Conservation (phyloP, 2,797 vertebrate genomes). For the Premnoplex brunnescens region DNA sequence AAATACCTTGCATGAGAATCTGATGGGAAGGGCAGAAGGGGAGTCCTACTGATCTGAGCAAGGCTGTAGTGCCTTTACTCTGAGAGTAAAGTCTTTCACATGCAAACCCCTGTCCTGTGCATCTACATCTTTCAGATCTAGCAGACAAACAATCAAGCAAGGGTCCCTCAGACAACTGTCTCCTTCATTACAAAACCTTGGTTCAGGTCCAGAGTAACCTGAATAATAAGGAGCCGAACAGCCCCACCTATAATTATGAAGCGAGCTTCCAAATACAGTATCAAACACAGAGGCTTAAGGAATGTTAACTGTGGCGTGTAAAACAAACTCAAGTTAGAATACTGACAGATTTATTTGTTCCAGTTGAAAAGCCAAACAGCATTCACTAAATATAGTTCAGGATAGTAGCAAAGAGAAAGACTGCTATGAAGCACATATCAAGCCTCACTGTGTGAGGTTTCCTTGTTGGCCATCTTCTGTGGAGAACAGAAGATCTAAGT, state of each 20-base stretch:
- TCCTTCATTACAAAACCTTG: background rate
- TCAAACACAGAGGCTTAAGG: background rate
- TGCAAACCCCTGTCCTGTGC: background rate
- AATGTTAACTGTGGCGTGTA: background rate
- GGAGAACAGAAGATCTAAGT: background rate
- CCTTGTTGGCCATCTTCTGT: background rate
- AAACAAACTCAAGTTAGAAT: background rate
- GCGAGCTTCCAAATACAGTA: background rate
- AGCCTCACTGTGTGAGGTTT: background rate
- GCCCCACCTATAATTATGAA: background rate
- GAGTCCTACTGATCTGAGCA: background rate
- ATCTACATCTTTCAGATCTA: background rate
- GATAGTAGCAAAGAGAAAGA: background rate
- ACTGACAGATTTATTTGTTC: background rate
- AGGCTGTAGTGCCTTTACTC: background rate
- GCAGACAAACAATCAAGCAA: background rate
- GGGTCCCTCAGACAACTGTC: background rate
- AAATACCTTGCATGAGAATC: background rate
- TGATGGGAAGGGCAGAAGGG: background rate
- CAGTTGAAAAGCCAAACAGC: background rate
- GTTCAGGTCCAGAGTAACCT: background rate
- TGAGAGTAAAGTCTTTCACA: background rate
- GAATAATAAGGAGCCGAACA: background rate
- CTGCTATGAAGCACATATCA: background rate
- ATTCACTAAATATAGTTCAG: background rate